phyloP scores from a whole-genome alignment of 1,140 invertebrate genomes.

The Platorchestia sp. region DNA sequence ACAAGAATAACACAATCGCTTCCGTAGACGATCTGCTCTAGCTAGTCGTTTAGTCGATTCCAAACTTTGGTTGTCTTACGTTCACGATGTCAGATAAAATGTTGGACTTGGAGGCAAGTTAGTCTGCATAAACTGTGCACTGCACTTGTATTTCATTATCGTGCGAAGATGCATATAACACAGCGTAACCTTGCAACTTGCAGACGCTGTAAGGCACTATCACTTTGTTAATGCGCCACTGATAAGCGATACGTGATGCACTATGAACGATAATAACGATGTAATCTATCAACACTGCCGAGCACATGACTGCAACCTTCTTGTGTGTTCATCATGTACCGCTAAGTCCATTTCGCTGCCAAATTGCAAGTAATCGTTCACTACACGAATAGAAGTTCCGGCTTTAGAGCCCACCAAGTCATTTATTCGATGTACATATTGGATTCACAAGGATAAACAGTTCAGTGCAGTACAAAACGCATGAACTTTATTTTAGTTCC shows the following conservation, averaged over 20 bases:
- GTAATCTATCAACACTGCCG: background rate
- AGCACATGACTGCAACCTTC: background rate
- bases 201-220: background rate
- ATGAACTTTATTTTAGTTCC: too few relatives aligned
- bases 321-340: background rate
- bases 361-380: background rate
- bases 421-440: too few relatives aligned
- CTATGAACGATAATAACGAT: background rate
- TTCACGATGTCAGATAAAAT: background rate
- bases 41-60: background rate
- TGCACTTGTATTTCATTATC: background rate
- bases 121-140: background rate
- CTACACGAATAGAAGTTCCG: background rate
- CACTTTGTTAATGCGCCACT: background rate
- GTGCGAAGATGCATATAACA: background rate
- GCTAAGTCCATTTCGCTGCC: background rate
- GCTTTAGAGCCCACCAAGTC: background rate
- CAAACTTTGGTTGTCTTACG: background rate
- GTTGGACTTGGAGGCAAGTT: background rate
- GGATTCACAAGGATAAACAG: too few relatives aligned
- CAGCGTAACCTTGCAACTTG: background rate
- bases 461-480: too few relatives aligned
- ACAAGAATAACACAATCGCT: background rate
- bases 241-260: background rate
- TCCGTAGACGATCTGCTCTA: background rate